A percentile compares a stretch with the other conserved stretches of the same genome.
phyloP scores from a whole-genome alignment of 2,888 invertebrate species.

The Andrena minutula region DNA sequence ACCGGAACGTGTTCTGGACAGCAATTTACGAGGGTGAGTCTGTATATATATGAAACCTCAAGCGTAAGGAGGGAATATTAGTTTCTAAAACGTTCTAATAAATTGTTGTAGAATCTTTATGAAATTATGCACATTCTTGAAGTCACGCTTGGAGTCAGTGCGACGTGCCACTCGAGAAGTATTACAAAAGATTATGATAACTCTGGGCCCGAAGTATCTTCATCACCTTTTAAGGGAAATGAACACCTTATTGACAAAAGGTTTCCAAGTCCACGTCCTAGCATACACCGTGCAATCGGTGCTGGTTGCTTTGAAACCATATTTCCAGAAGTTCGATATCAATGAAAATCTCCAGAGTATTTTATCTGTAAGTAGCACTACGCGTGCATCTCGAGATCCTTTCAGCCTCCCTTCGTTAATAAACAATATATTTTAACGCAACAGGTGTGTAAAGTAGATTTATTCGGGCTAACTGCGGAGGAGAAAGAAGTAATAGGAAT shows the following conservation, averaged over 20 bases:
- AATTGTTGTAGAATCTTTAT: constrained; percentile 89
- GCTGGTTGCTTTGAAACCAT: constrained; percentile 89
- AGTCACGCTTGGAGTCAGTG: constrained; percentile 95
- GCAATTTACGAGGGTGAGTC: constrained; percentile 92
- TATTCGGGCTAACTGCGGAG: constrained; percentile 94
- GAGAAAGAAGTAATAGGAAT: constrained; percentile 97
- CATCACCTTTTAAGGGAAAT: constrained; percentile 92
- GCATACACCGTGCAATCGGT: constrained; percentile 95
- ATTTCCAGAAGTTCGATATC: constrained; percentile 92
- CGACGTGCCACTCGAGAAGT: constrained; percentile 94
- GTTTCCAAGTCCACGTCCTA: constrained; percentile 97
- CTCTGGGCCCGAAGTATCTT: constrained; percentile 94
- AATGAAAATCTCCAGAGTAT: constrained; percentile 92
- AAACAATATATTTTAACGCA: constrained; percentile 1
- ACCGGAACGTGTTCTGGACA: constrained; percentile 90
- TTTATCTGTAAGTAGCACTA: constrained; percentile 87
- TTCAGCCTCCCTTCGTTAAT: background rate
- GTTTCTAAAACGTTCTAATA: constrained; percentile 20
- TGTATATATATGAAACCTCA: constrained; percentile 51
- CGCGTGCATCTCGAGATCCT: background rate
- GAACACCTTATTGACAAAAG: constrained; percentile 91
- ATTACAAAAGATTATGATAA: constrained; percentile 95
- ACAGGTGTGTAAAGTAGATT: constrained; percentile 92
- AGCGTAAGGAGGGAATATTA: background rate
- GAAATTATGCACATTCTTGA: constrained; percentile 96